Conservation (phyloP, 2,888 invertebrate species). For the Loripinus fragilis region DNA sequence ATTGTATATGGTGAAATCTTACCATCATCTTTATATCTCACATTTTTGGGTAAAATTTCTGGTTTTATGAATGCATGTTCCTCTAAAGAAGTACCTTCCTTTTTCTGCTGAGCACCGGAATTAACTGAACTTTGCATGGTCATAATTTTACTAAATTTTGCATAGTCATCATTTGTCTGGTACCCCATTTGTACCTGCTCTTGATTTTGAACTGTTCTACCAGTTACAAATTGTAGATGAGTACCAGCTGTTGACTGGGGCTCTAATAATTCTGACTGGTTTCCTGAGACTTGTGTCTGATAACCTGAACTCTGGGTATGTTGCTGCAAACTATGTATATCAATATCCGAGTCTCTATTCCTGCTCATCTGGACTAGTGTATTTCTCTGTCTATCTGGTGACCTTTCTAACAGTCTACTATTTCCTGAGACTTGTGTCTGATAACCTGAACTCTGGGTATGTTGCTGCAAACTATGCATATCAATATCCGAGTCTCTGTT, state of each 20-base stretch:
- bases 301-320: slow-evolving; percentile 57
- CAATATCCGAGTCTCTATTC: slow-evolving; percentile 44
- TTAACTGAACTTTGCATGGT: background rate
- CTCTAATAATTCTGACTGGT: slow-evolving; percentile 36
- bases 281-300: slow-evolving; percentile 53
- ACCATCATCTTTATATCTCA: background rate
- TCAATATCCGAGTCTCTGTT: slow-evolving; percentile 44
- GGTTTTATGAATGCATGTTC: background rate
- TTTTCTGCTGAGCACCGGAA: background rate
- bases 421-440: slow-evolving; percentile 52
- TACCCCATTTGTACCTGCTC: background rate
- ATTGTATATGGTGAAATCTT: background rate
- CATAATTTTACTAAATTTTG: slow-evolving; percentile 5
- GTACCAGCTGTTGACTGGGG: background rate
- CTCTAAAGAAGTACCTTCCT: background rate
- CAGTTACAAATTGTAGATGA: background rate
- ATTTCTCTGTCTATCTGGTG: slow-evolving; percentile 22
- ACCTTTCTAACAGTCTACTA: slow-evolving; percentile 12
- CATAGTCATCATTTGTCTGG: slow-evolving; percentile 2
- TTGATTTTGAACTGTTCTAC: background rate
- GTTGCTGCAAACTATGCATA: slow-evolving; percentile 35
- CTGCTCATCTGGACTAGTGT: slow-evolving; percentile 14
- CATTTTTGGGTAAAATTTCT: background rate
- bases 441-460: slow-evolving; percentile 55
- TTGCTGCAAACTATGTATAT: slow-evolving; percentile 33